Percentiles rank a stretch among this genome's conserved stretches.
Conservation (phyloP, 1,140 invertebrate genomes). For the fruit fly (Drosophila melanogaster) region Release_6_plus_ISO1_MT NC_004354.4:12211001-12211500, state of each 20-base stretch:
- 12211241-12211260: conserved; percentile 12
- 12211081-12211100: too few relatives aligned
- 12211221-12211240: conserved; percentile 16
- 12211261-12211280: conserved; percentile 17
- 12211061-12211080: too few relatives aligned
- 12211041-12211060: too few relatives aligned
- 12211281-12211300: conserved; percentile 18
- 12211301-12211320: conserved; percentile 56
- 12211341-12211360: conserved; percentile 26
- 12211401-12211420: neutral
- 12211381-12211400: neutral
- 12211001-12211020: too few relatives aligned
- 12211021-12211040: too few relatives aligned
- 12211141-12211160: conserved; percentile 2
- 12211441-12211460: conserved; percentile 60
- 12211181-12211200: conserved; percentile 18
- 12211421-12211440: conserved; percentile 80
- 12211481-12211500: conserved; percentile 30
- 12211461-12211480: conserved; percentile 60
- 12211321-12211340: conserved; percentile 77
- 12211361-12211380: conserved; percentile 4
- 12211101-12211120: neutral
- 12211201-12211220: conserved; percentile 16
- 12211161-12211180: conserved; percentile 24
- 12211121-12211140: neutral